Conservation (phyloP, 2,797 vertebrate genomes). For the Notoglanidium macrostoma region DNA sequence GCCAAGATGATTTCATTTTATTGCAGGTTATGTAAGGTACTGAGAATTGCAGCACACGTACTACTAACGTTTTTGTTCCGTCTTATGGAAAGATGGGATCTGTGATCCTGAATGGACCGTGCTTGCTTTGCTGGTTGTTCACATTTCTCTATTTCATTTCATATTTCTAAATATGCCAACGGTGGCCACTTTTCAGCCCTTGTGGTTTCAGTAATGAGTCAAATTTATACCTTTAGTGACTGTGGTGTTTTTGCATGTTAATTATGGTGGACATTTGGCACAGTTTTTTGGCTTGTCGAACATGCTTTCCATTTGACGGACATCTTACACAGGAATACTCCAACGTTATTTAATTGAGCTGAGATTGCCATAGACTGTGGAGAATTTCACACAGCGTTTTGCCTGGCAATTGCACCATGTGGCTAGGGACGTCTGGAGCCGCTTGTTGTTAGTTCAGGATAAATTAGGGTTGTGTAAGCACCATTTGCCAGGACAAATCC, state of each 20-base stretch:
- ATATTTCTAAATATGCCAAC: neutral
- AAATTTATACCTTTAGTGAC: conserved; percentile 55
- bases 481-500: conserved; percentile 7
- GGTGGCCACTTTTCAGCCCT: neutral
- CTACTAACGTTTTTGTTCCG: conserved; percentile 1
- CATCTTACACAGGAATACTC: neutral
- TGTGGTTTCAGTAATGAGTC: neutral
- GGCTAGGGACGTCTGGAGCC: conserved; percentile 13
- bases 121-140: neutral
- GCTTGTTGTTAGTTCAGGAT: conserved; percentile 11
- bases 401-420: conserved; percentile 8
- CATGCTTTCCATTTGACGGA: conserved; percentile 34
- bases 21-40: conserved; percentile 3
- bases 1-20: conserved; percentile 2
- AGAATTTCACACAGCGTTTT: conserved; percentile 30
- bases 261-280: neutral
- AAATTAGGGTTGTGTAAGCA: conserved; percentile 4
- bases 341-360: conserved; percentile 4
- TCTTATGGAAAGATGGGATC: neutral
- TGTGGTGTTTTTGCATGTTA: neutral
- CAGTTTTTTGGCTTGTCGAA: conserved; percentile 43
- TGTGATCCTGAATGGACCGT: conserved; percentile 15
- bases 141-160: neutral
- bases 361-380: neutral
- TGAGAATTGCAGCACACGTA: neutral